phyloP scores from a whole-genome alignment of 1,140 invertebrate species.

The Nautilus pompilius region DNA sequence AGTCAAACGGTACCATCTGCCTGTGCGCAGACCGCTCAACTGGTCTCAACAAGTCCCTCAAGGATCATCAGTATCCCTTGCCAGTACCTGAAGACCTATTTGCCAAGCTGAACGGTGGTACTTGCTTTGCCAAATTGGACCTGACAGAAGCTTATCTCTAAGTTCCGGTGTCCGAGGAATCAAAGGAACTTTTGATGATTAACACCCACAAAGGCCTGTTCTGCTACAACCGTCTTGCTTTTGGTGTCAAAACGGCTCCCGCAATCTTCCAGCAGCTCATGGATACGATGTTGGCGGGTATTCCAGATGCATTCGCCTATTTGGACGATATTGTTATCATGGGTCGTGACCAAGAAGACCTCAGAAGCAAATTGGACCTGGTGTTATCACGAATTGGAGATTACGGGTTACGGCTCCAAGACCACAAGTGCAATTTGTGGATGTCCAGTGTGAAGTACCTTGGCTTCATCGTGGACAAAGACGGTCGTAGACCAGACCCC shows the following conservation, averaged over 20 bases:
- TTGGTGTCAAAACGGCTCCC: conserved; percentile 47
- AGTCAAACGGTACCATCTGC: conserved; percentile 19
- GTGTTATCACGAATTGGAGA: conserved; percentile 5
- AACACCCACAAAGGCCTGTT: conserved; percentile 21
- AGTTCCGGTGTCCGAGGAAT: conserved; percentile 15
- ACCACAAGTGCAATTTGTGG: conserved; percentile 9
- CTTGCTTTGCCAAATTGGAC: conserved; percentile 24
- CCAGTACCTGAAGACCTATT: conserved; percentile 29
- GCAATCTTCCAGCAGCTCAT: conserved; percentile 58
- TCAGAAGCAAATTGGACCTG: conserved; percentile 3
- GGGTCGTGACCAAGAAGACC: conserved; percentile 11
- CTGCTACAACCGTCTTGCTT: conserved; percentile 12
- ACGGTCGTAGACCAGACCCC: conserved; percentile 45
- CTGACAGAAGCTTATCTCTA: conserved; percentile 23
- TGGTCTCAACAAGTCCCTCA: conserved; percentile 22
- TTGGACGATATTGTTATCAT: conserved; percentile 22
- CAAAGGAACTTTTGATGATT: conserved; percentile 17
- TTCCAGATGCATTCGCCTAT: conserved; percentile 14
- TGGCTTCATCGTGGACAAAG: conserved; percentile 21
- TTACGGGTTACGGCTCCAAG: not conserved
- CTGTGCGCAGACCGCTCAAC: conserved; percentile 44
- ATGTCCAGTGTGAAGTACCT: conserved; percentile 13
- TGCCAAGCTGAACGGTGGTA: conserved; percentile 17
- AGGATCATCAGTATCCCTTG: conserved; percentile 22
- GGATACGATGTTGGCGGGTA: conserved; percentile 36